Percentiles rank a stretch among this genome's conserved stretches.
Evolutionary conservation across 1,140 invertebrate genomes (phyloP).

Genomic region (Drosophila mauritiana): DNA sequence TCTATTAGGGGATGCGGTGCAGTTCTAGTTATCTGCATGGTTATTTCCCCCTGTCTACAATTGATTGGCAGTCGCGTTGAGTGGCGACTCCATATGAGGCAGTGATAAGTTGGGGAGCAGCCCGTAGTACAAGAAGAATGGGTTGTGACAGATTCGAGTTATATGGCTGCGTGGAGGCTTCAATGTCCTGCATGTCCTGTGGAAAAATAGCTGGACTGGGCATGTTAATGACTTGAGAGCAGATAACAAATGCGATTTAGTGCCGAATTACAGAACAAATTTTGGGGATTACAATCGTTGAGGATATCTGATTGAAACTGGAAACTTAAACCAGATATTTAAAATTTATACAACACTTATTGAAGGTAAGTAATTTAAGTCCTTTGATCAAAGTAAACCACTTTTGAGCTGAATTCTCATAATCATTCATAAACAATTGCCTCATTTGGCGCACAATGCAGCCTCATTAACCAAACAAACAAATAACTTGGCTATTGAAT

Average conservation of each 20-base stretch:
- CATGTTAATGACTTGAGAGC: constrained; percentile 28
- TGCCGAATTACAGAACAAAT: constrained; percentile 31
- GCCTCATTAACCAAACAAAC: constrained; percentile 50
- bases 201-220: constrained; percentile 3
- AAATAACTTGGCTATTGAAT: constrained; percentile 21
- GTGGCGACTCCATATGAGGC: constrained; percentile 32
- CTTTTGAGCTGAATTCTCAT: too few species aligned
- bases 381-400: too few species aligned
- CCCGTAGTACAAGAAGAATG: constrained; percentile 14
- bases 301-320: neutral
- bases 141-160: constrained; percentile 46
- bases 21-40: constrained; percentile 63
- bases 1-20: constrained; percentile 69
- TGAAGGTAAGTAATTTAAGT: too few species aligned
- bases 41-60: constrained; percentile 43
- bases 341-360: too few species aligned
- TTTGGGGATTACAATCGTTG: constrained; percentile 11
- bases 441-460: constrained; percentile 16
- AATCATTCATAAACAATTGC: neutral
- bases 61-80: constrained; percentile 47
- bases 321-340: neutral
- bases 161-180: constrained; percentile 16
- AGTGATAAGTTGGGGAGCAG: constrained; percentile 24
- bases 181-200: neutral
- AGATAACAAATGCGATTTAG: constrained; percentile 47